Evolutionary conservation across 2,797 vertebrate species (phyloP).

Genomic region (Oryzias sinensis): DNA sequence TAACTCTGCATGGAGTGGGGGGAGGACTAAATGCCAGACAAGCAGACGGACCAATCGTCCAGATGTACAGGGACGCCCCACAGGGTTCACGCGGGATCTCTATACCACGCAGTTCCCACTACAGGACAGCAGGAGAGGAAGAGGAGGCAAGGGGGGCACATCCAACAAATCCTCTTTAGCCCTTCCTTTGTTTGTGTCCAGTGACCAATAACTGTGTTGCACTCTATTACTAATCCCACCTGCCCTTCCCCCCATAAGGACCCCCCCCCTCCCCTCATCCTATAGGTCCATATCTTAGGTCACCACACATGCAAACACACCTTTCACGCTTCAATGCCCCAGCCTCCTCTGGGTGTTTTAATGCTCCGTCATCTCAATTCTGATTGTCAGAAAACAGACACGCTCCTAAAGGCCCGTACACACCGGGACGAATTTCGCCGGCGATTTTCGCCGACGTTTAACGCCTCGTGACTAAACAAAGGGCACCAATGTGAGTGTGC

Average conservation of each 20-base stretch:
- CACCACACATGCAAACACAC: conserved; percentile 46
- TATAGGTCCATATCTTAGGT: conserved; percentile 65
- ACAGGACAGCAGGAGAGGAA: conserved; percentile 61
- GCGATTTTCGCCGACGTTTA: no score
- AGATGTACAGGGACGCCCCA: conserved; percentile 64
- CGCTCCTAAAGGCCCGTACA: no score
- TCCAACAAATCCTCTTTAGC: conserved; percentile 75
- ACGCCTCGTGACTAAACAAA: no score
- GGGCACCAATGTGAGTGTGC: no score
- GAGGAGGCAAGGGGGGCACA: conserved; percentile 53
- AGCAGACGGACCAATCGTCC: conserved; percentile 65
- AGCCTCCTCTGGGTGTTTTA: conserved; percentile 71
- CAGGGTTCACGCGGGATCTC: conserved; percentile 51
- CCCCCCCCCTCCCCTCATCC: conserved; percentile 66
- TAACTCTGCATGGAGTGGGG: conserved; percentile 27
- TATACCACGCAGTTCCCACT: conserved; percentile 54
- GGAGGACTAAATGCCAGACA: conserved; percentile 49
- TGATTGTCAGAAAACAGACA: conserved; percentile 75
- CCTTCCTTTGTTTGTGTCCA: conserved; percentile 79
- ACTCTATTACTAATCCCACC: conserved; percentile 73
- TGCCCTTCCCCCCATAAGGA: conserved; percentile 65
- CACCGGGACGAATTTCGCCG: no score
- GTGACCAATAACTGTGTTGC: conserved; percentile 77
- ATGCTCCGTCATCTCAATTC: conserved; percentile 76
- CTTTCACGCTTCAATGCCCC: conserved; percentile 61